Conservation (phyloP, 2,797 vertebrate genomes). For the Propithecus perrieri region DNA sequence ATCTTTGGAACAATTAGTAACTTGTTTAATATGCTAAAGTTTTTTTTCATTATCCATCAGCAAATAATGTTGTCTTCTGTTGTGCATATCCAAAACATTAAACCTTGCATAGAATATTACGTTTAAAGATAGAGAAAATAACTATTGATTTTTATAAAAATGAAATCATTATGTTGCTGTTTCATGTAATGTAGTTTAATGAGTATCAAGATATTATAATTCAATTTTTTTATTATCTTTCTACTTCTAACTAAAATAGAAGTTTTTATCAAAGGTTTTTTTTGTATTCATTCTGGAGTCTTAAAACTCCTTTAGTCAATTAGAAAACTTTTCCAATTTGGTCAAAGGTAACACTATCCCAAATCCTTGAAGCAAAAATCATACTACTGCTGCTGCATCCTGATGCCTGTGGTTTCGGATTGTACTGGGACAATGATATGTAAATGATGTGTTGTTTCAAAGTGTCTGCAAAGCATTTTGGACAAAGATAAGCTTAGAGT, state of each 20-base stretch:
- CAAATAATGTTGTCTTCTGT: not conserved
- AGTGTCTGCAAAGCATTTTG: slow-evolving; percentile 40
- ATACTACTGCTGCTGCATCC: not conserved
- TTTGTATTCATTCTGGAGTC: not conserved
- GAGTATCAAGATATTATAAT: not conserved
- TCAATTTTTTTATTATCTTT: not conserved
- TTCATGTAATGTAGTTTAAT: not conserved
- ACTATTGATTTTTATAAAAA: slow-evolving; percentile 26
- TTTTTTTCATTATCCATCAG: not conserved
- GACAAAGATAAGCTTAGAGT: slow-evolving; percentile 51
- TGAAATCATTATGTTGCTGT: not conserved
- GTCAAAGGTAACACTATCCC: not conserved
- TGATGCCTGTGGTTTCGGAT: not conserved
- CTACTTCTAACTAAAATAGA: not conserved
- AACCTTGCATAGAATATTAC: not conserved
- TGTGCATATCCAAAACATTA: not conserved
- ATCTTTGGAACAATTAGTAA: slow-evolving; percentile 41
- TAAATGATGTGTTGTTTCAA: slow-evolving; percentile 45
- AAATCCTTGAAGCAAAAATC: not conserved
- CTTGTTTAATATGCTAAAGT: slow-evolving; percentile 24
- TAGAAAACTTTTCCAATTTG: not conserved
- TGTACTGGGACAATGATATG: not conserved
- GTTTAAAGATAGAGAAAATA: not conserved
- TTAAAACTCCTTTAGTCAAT: not conserved
- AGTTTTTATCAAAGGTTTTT: not conserved